These are phyloP conservation scores for Typhlomys cinereus DNA, from an alignment of 2,113 vertebrate genomes.

Conservation along the genomic window DNA sequence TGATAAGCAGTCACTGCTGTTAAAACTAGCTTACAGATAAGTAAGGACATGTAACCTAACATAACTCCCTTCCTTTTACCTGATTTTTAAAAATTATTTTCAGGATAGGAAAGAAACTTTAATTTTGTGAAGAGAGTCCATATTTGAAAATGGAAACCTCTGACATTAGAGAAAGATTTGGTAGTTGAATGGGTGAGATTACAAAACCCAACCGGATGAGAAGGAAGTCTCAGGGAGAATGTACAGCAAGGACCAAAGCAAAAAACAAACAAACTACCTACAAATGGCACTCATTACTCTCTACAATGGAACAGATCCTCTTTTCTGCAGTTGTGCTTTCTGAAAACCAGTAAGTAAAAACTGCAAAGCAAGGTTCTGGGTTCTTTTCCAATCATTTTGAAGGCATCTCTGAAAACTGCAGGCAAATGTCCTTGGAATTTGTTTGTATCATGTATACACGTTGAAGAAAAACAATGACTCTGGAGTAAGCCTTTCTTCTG, in stretches of 20 bases:
- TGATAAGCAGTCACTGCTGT: background rate
- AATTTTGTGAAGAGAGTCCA: background rate
- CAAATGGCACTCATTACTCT: background rate
- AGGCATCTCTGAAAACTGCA: background rate
- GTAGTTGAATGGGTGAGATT: background rate
- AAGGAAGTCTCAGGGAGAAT: background rate
- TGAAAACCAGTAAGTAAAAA: slow-evolving; percentile 23
- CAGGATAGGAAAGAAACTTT: background rate
- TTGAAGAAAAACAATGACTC: slow-evolving; percentile 30
- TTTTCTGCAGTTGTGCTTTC: background rate
- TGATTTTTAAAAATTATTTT: background rate
- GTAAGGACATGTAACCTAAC: background rate
- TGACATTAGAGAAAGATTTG: background rate
- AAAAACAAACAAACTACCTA: background rate
- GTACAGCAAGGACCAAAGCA: background rate
- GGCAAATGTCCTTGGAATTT: background rate
- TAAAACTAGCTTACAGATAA: background rate
- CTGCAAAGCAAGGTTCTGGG: background rate
- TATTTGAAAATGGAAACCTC: background rate
- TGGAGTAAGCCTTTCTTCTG: background rate
- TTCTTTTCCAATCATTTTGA: background rate
- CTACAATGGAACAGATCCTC: background rate
- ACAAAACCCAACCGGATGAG: background rate
- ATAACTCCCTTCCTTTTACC: background rate
- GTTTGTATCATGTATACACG: slow-evolving; percentile 23